Percentiles rank a stretch among this genome's conserved stretches.
phyloP scores from a whole-genome alignment of 2,797 vertebrate species.

The Gorsachius magnificus region DNA sequence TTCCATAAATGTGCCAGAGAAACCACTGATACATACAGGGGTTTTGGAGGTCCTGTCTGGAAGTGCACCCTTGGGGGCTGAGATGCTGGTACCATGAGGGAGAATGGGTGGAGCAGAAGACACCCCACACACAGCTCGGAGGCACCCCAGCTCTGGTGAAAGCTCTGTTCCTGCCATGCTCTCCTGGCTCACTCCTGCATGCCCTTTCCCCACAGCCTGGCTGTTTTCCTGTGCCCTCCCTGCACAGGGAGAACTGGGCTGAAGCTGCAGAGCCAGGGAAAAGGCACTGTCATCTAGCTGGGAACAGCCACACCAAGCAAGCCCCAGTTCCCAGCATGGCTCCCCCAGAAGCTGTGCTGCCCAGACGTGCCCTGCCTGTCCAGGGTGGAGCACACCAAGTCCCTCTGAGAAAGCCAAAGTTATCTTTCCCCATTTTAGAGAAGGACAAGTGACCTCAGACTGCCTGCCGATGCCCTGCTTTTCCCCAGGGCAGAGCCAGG shows the following conservation, averaged over 20 bases:
- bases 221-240: background rate
- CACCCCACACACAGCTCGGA: fast-evolving
- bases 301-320: background rate
- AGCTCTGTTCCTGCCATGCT: background rate
- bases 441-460: background rate
- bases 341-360: fast-evolving
- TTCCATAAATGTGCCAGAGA: background rate
- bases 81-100: background rate
- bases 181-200: background rate
- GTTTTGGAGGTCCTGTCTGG: background rate
- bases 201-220: background rate
- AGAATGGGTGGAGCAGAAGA: background rate
- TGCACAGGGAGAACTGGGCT: fast-evolving
- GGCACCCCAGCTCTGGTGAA: background rate
- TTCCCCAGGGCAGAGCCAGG: background rate
- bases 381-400: background rate
- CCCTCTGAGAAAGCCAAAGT: background rate
- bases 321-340: background rate
- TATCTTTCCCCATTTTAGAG: background rate
- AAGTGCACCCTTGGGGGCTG: background rate
- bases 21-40: background rate
- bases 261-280: background rate
- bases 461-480: background rate
- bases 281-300: background rate
- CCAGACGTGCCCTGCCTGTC: background rate